These are phyloP conservation scores for Drosophila koepferae DNA, from an alignment of 2,888 invertebrate species.

Conservation along the genomic window DNA sequence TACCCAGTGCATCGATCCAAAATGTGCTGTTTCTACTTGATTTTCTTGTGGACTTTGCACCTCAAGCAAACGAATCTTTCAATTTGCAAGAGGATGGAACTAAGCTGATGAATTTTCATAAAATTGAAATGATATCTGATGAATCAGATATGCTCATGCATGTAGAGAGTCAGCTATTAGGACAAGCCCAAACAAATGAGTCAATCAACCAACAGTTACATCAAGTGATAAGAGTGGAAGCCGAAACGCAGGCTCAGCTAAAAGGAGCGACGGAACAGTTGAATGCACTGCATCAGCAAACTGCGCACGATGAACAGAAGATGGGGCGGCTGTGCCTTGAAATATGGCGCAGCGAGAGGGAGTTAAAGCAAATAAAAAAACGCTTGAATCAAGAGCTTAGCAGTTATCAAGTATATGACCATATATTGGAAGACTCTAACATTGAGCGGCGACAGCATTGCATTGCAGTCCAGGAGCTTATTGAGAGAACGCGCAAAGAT, in stretches of 20 bases:
- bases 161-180: background rate
- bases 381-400: background rate
- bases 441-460: constrained; percentile 4
- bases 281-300: background rate
- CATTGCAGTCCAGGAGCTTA: background rate
- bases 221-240: constrained; percentile 3
- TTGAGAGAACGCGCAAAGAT: background rate
- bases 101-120: background rate
- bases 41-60: constrained; percentile 50
- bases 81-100: background rate
- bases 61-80: background rate
- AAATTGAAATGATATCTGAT: no score
- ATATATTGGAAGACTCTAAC: background rate
- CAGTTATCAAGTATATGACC: background rate
- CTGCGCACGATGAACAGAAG: background rate
- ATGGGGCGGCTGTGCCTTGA: constrained; percentile 12
- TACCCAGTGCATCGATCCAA: constrained; percentile 37
- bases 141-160: background rate
- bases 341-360: constrained; percentile 2
- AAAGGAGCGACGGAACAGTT: background rate
- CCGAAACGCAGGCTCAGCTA: constrained; percentile 16
- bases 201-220: background rate
- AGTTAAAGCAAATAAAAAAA: constrained; percentile 6
- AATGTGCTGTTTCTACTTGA: constrained; percentile 43
- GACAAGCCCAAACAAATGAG: background rate